phyloP scores from a whole-genome alignment of 1,140 invertebrate species.

The Coelopa frigida region DNA sequence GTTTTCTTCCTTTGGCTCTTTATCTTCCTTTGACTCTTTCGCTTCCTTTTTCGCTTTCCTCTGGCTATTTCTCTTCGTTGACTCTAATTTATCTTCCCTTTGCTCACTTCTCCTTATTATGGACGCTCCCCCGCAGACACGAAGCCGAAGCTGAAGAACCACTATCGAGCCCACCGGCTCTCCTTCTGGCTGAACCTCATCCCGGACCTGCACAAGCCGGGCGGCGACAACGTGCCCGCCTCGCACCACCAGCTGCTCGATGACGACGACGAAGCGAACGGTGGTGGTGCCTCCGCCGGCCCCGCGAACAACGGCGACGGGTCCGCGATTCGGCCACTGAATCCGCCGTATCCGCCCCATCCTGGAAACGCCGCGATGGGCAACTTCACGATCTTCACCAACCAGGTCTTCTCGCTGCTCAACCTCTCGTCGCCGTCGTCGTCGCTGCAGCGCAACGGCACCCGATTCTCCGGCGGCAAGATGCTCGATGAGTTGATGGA shows the following conservation, averaged over 20 bases:
- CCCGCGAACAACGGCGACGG: slow-evolving; percentile 50
- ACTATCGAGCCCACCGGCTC: slow-evolving; percentile 88
- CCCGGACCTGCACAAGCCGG: slow-evolving; percentile 87
- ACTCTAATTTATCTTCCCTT: slow-evolving; percentile 3
- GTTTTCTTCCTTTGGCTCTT: no score
- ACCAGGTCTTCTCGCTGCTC: slow-evolving; percentile 40
- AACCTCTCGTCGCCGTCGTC: slow-evolving; percentile 42
- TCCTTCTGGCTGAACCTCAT: slow-evolving; percentile 95
- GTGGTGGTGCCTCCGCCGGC: slow-evolving; percentile 41
- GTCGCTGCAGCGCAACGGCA: slow-evolving; percentile 33
- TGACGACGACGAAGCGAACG: slow-evolving; percentile 50
- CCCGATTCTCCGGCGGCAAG: slow-evolving; percentile 21
- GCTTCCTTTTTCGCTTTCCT: no score
- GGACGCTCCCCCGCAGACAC: no score
- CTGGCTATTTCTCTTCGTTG: background rate
- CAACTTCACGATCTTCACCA: slow-evolving; percentile 42
- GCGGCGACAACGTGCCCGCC: slow-evolving; percentile 73
- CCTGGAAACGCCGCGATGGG: slow-evolving; percentile 43
- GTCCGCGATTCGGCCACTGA: slow-evolving; percentile 49
- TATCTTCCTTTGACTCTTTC: no score
- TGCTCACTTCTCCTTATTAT: slow-evolving; percentile 18
- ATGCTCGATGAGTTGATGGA: slow-evolving; percentile 39
- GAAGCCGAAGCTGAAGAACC: slow-evolving; percentile 84
- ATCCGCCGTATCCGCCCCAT: slow-evolving; percentile 42
- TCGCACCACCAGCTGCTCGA: slow-evolving; percentile 80